Conservation (phyloP, 2,113 vertebrate species). For the human (Homo sapiens) region GRCh38 chr7:42283001-42283500, state of each 20-base stretch:
- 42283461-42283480: conserved; percentile 2
- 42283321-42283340: conserved; percentile 35
- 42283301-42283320: conserved; percentile 69
- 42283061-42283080: conserved; percentile 52
- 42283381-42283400: conserved; percentile 75
- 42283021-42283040: conserved; percentile 42
- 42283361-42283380: conserved; percentile 75
- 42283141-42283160: conserved; percentile 33
- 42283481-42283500: conserved; percentile 55
- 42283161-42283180: conserved; percentile 20
- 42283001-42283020: conserved; percentile 1
- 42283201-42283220: background rate
- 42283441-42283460: conserved; percentile 34
- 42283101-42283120: conserved; percentile 18
- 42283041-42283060: conserved; percentile 55
- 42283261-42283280: conserved; percentile 55
- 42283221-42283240: background rate
- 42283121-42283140: conserved; percentile 19
- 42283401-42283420: conserved; percentile 43
- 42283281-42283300: conserved; percentile 63
- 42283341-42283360: conserved; percentile 66
- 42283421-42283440: conserved; percentile 41
- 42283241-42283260: background rate
- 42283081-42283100: conserved; percentile 1
- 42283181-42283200: background rate